Evolutionary conservation across 2,888 invertebrate genomes (phyloP).

Genomic region (Drosophila nigricruria): DNA sequence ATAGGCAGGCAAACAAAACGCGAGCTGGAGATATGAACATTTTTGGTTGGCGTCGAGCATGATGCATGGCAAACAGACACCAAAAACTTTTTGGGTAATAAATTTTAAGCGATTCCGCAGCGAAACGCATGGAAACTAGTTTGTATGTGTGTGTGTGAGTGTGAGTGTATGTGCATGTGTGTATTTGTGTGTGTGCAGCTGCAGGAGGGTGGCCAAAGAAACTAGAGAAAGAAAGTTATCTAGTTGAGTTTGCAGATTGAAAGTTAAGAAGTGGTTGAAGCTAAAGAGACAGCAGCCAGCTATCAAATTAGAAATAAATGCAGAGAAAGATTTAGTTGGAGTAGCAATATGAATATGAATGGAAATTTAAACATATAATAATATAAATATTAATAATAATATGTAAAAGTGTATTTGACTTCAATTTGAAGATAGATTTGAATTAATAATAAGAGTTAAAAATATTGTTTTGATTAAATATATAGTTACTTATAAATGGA

Average conservation of each 20-base stretch:
- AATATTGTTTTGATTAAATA: too few relatives aligned
- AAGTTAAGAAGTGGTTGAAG: not conserved
- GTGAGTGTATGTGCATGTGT: not conserved
- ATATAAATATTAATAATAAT: not conserved
- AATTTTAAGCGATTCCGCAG: slow-evolving; percentile 74
- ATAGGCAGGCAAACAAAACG: slow-evolving; percentile 42
- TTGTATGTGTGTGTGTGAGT: not conserved
- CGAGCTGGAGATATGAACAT: slow-evolving; percentile 52
- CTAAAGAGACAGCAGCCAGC: not conserved
- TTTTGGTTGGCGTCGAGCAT: slow-evolving; percentile 43
- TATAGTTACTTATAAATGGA: too few relatives aligned
- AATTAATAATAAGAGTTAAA: too few relatives aligned
- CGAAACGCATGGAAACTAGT: slow-evolving; percentile 48
- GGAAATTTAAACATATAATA: too few relatives aligned
- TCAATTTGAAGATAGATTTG: too few relatives aligned
- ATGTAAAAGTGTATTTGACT: not conserved
- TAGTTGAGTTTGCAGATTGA: not conserved
- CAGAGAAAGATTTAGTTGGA: not conserved
- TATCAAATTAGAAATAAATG: not conserved
- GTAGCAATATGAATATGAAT: not conserved
- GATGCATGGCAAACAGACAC: slow-evolving; percentile 72
- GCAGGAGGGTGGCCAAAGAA: slow-evolving; percentile 27
- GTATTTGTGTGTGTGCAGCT: slow-evolving; percentile 2
- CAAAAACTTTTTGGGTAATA: slow-evolving; percentile 73
- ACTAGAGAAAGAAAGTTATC: not conserved